Percentiles rank a stretch among this genome's conserved stretches.
Conservation (phyloP, 2,888 invertebrate genomes). For the Branchipolynoe longqiensis region DNA sequence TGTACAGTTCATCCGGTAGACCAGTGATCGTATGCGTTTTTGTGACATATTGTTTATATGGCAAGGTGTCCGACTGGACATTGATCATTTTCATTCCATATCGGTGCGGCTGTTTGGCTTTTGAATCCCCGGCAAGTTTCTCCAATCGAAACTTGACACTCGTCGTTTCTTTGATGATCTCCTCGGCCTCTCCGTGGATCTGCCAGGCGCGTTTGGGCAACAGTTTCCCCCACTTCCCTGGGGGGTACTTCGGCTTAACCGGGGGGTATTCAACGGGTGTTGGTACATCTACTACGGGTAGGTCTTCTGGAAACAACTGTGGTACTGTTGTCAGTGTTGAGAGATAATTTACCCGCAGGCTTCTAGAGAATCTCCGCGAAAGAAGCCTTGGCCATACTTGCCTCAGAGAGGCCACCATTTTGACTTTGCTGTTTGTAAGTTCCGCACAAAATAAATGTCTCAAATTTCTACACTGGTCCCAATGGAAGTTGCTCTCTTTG, state of each 20-base stretch:
- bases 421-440: constrained; percentile 25
- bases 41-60: constrained; percentile 89
- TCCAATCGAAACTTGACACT: constrained; percentile 71
- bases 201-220: constrained; percentile 73
- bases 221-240: constrained; percentile 77
- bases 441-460: constrained; percentile 15
- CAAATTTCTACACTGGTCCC: not conserved
- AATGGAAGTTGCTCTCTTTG: no score
- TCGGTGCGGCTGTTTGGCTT: constrained; percentile 55
- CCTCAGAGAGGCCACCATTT: constrained; percentile 51
- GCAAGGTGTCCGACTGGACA: constrained; percentile 82
- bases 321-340: not conserved
- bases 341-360: not conserved
- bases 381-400: constrained; percentile 2
- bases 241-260: constrained; percentile 76
- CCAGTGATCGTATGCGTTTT: constrained; percentile 87
- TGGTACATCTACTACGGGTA: not conserved
- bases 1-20: constrained; percentile 86
- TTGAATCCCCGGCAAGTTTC: constrained; percentile 65
- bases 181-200: constrained; percentile 70
- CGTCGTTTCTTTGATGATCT: constrained; percentile 66
- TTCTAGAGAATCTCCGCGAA: not conserved
- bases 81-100: constrained; percentile 1
- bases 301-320: no score
- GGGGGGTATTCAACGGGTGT: constrained; percentile 73